A percentile compares a stretch with the other conserved stretches of the same genome.
Evolutionary conservation across 2,113 vertebrate genomes (phyloP).

Genomic region (Maccullochella peelii): DNA sequence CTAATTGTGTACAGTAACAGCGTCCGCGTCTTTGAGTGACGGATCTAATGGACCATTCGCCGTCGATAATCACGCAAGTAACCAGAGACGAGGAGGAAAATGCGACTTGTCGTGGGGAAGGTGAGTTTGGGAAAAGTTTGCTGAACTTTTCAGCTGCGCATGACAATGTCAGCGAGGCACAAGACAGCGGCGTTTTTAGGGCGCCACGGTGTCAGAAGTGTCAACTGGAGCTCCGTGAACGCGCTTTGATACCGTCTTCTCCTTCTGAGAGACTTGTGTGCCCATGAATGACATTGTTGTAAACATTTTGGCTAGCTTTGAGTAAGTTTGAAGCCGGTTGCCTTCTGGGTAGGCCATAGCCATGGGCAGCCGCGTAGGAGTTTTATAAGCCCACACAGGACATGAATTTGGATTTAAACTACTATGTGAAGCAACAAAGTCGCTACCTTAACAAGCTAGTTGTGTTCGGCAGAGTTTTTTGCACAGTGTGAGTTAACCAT

Average conservation of each 20-base stretch:
- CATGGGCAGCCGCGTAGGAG: background rate
- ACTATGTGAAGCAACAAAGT: background rate
- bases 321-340: background rate
- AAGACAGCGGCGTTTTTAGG: background rate
- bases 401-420: background rate
- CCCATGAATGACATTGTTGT: background rate
- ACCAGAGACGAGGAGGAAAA: slow-evolving; percentile 80
- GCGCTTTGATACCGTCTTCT: background rate
- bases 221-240: background rate
- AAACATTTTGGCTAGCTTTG: background rate
- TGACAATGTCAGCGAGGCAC: slow-evolving; percentile 44
- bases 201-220: background rate
- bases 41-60: slow-evolving; percentile 78
- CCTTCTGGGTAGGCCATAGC: slow-evolving; percentile 10
- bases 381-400: too few relatives aligned
- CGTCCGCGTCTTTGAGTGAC: slow-evolving; percentile 52
- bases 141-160: slow-evolving; percentile 56
- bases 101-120: slow-evolving; percentile 73
- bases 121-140: slow-evolving; percentile 78
- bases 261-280: rapidly evolving
- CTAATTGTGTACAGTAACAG: background rate
- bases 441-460: rapidly evolving
- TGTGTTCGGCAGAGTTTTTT: background rate
- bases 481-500: background rate
- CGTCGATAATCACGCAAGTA: slow-evolving; percentile 84